Base-by-base conservation (phyloP, 2,888 invertebrate species). In the Ennomos erosarius region DNA sequence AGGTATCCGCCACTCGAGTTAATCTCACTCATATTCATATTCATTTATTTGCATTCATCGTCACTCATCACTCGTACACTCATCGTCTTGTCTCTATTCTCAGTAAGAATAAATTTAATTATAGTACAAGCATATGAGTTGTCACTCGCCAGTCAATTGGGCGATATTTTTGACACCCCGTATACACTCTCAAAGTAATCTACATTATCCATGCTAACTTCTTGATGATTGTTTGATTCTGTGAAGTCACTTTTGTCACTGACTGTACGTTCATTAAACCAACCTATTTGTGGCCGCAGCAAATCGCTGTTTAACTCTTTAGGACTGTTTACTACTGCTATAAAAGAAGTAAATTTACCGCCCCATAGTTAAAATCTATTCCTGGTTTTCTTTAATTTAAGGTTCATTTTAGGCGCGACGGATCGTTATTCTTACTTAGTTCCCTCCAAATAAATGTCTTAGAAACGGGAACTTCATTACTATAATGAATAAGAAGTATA, bases 281-380 rank as follows among this genome's bases (percentile, higher is more conserved):
- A 57, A 64, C 67, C 80, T 82, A 82, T 87, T 87, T 81, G 88
- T 76, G 89, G 88, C 84, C 62, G 69, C 70, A 74, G 74, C 80
- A 77, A 87, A 88, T 84, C 77, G 81, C 70, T 78, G 77, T 85
- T 85, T 81, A 86, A 84, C 84, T 85, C 86, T 82, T 87, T 83
- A 77, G 71, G 77, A 75, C 78, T 72, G 77, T 89, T 88, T 83
- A 89, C 79, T 76, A 70, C 71, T 47, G 68, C 75, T 79, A 78
- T 88, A 84, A 88, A 88, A 79, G 78, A 74, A 74, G 80, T 81
- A 77, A 81, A 83, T 84, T 81, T 81, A 82, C 80, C 75, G 75
- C 73, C 73, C 71, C 68, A 75, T 74, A 71, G 76, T 76, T 77
- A 79, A 79, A 77, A 76, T 82, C 85, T 86, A 88, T 87, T 88